Conservation (phyloP, 2,888 invertebrate species). For the Leucophora obtusa region DNA sequence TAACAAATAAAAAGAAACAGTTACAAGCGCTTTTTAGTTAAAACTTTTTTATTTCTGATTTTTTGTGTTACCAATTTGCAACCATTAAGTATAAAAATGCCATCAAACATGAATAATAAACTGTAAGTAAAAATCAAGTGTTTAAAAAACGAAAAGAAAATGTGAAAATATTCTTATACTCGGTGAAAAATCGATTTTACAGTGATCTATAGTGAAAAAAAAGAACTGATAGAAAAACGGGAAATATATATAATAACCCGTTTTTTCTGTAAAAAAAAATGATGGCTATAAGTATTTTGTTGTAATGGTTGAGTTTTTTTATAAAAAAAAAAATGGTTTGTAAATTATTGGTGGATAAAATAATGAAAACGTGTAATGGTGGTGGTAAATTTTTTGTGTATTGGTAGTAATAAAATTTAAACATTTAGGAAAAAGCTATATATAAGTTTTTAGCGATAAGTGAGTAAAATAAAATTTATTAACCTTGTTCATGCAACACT, state of each 20-base stretch:
- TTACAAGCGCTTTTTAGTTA: constrained; percentile 45
- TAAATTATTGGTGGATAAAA: constrained; percentile 41
- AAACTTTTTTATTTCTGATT: constrained; percentile 55
- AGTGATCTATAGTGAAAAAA: constrained; percentile 68
- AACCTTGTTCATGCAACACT: constrained; percentile 30
- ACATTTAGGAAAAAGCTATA: constrained; percentile 12
- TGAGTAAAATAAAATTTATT: too few species aligned
- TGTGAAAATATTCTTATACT: too few species aligned
- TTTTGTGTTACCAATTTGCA: constrained; percentile 69
- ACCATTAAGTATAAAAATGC: constrained; percentile 77
- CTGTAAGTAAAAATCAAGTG: constrained; percentile 75
- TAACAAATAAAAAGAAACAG: constrained; percentile 43
- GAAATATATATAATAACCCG: constrained; percentile 41
- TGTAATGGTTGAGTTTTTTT: constrained; percentile 36
- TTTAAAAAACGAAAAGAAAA: constrained; percentile 45
- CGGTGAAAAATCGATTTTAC: constrained; percentile 73
- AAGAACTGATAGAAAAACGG: constrained; percentile 54
- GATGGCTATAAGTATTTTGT: constrained; percentile 67
- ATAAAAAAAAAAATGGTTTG: constrained; percentile 26
- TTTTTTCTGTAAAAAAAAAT: constrained; percentile 51
- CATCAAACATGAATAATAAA: constrained; percentile 79
- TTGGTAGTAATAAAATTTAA: constrained; percentile 10
- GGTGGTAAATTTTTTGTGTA: constrained; percentile 40
- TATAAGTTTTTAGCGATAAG: neutral
- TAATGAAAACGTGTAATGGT: constrained; percentile 37